Conservation (phyloP, 2,797 vertebrate genomes). For the Cynopterus sphinx region DNA sequence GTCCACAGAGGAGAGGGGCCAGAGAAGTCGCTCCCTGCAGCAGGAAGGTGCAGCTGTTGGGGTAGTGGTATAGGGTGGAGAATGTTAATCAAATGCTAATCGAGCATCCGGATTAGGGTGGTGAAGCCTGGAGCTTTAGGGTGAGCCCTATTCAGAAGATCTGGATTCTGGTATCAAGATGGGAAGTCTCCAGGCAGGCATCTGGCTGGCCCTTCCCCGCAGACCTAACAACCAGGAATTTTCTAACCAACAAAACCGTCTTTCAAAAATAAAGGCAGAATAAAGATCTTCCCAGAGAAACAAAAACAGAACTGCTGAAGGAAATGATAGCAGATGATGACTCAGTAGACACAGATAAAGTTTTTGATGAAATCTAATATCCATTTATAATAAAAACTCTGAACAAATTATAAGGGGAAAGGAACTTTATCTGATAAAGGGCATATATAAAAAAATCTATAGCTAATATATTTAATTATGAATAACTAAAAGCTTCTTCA, state of each 20-base stretch:
- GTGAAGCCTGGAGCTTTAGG: too few species aligned
- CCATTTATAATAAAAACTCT: neutral
- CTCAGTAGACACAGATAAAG: neutral
- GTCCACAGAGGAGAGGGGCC: too few species aligned
- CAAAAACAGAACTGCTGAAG: neutral
- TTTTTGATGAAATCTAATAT: neutral
- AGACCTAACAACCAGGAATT: neutral
- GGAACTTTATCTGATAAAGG: neutral
- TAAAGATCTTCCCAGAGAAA: neutral
- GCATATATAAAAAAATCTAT: neutral
- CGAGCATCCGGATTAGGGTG: too few species aligned
- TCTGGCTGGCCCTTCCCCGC: too few species aligned
- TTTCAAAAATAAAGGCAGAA: neutral
- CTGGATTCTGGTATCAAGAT: too few species aligned
- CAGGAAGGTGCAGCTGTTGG: too few species aligned
- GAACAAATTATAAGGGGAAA: neutral
- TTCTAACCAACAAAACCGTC: neutral
- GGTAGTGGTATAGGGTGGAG: too few species aligned
- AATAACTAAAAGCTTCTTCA: neutral
- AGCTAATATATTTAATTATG: neutral
- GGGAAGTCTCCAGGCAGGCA: too few species aligned
- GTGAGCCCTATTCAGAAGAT: too few species aligned
- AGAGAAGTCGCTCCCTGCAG: too few species aligned
- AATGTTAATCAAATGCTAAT: too few species aligned
- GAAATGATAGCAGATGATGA: neutral